Conservation (phyloP, 2,888 invertebrate species). For the Zeuzera pyrina region DNA sequence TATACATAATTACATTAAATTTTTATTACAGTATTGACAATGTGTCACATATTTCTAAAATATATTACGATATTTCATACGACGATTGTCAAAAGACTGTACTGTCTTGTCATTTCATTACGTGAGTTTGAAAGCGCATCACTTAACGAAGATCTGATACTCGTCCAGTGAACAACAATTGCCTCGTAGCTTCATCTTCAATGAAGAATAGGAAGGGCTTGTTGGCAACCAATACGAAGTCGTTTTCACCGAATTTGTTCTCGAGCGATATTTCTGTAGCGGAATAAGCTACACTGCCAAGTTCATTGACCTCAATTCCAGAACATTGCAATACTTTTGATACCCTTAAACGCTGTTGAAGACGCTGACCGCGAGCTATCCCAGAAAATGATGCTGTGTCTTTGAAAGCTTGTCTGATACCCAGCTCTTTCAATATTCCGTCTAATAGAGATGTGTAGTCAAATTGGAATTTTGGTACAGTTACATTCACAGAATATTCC, state of each 20-base stretch:
- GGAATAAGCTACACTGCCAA: slow-evolving; percentile 80
- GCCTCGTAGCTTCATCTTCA: slow-evolving; percentile 81
- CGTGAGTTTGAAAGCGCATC: no score
- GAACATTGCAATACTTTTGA: slow-evolving; percentile 82
- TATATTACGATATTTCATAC: no score
- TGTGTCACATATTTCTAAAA: no score
- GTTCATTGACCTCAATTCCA: slow-evolving; percentile 84
- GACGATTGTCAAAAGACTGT: no score
- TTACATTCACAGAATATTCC: slow-evolving; percentile 73
- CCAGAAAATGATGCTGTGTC: slow-evolving; percentile 80
- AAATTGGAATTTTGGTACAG: slow-evolving; percentile 83
- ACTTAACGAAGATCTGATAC: slow-evolving; percentile 80
- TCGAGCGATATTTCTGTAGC: slow-evolving; percentile 79
- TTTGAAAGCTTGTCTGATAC: slow-evolving; percentile 81
- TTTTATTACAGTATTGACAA: no score
- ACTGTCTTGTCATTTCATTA: no score
- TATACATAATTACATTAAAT: no score
- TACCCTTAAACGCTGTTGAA: slow-evolving; percentile 69
- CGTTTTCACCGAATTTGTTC: slow-evolving; percentile 80
- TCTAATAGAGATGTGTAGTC: slow-evolving; percentile 78
- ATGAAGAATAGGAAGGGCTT: slow-evolving; percentile 87
- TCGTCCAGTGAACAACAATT: slow-evolving; percentile 82
- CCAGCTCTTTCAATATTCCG: slow-evolving; percentile 76
- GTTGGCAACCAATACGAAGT: slow-evolving; percentile 77
- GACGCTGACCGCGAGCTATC: slow-evolving; percentile 72